Evolutionary conservation across 2,888 invertebrate species (phyloP).

Genomic region (Cetonia aurata): DNA sequence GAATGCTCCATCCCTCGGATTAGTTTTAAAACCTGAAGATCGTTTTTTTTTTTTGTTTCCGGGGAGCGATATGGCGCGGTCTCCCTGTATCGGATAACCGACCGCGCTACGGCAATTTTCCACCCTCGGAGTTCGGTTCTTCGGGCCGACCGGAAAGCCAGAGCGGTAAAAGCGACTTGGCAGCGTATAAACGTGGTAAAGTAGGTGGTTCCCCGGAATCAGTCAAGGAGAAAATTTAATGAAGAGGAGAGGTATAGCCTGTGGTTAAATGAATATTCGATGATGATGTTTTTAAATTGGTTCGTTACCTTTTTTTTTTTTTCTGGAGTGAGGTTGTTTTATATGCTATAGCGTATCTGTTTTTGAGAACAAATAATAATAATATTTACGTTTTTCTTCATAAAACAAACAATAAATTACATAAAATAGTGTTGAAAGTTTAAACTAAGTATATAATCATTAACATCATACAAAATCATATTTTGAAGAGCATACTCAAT

Average conservation of each 20-base stretch:
- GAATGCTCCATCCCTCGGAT: conserved; percentile 36
- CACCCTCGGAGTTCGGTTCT: conserved; percentile 22
- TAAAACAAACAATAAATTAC: no score
- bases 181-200: background rate
- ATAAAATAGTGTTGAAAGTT: no score
- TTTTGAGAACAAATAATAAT: no score
- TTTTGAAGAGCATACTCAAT: no score
- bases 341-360: no score
- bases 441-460: no score
- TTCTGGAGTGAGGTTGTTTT: background rate
- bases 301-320: conserved; percentile 17
- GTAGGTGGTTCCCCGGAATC: conserved; percentile 20
- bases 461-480: no score
- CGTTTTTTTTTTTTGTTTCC: conserved; percentile 4
- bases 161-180: background rate
- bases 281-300: conserved; percentile 32
- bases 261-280: conserved; percentile 31
- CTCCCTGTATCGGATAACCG: background rate
- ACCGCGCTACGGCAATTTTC: conserved; percentile 26
- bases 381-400: no score
- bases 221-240: conserved; percentile 38
- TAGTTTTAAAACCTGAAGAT: conserved; percentile 37
- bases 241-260: conserved; percentile 8
- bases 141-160: background rate
- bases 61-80: conserved; percentile 4